phyloP scores from a whole-genome alignment of 2,888 invertebrate species.

The Tiliacea aurago region DNA sequence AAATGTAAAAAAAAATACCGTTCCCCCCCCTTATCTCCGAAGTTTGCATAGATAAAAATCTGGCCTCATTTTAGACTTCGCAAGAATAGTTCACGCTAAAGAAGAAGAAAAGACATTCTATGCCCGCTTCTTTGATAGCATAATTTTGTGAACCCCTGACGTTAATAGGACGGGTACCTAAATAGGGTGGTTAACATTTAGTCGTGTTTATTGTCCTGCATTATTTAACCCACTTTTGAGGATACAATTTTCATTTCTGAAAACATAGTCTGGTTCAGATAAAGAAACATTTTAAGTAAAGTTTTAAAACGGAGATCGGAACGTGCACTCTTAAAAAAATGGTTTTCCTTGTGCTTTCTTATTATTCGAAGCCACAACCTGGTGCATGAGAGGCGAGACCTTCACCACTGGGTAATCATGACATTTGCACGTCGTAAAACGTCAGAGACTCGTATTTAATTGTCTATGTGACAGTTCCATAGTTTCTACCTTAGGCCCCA shows the following conservation, averaged over 20 bases:
- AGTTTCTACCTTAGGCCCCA: too few species aligned
- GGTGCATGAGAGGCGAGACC: too few species aligned
- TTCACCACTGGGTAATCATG: too few species aligned
- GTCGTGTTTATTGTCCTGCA: slow-evolving; percentile 27
- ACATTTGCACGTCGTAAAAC: too few species aligned
- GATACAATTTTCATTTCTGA: slow-evolving; percentile 18
- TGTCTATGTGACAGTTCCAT: too few species aligned
- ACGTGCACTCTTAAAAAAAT: not conserved
- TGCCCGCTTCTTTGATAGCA: slow-evolving; percentile 28
- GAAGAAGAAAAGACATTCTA: slow-evolving; percentile 5
- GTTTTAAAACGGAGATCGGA: not conserved
- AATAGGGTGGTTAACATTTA: slow-evolving; percentile 22
- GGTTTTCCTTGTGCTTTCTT: too few species aligned
- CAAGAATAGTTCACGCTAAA: slow-evolving; percentile 2
- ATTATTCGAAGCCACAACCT: too few species aligned
- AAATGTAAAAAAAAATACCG: too few species aligned
- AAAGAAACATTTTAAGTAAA: not conserved
- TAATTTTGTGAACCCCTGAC: slow-evolving; percentile 36
- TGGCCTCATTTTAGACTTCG: not conserved
- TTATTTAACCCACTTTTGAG: slow-evolving; percentile 22
- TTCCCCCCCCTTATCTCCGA: too few species aligned
- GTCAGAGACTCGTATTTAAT: too few species aligned
- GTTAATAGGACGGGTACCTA: slow-evolving; percentile 15
- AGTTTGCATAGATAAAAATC: too few species aligned
- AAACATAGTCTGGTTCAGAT: not conserved